Base-by-base conservation (phyloP, 2,113 vertebrate genomes). In the Amia ocellicauda region DNA sequence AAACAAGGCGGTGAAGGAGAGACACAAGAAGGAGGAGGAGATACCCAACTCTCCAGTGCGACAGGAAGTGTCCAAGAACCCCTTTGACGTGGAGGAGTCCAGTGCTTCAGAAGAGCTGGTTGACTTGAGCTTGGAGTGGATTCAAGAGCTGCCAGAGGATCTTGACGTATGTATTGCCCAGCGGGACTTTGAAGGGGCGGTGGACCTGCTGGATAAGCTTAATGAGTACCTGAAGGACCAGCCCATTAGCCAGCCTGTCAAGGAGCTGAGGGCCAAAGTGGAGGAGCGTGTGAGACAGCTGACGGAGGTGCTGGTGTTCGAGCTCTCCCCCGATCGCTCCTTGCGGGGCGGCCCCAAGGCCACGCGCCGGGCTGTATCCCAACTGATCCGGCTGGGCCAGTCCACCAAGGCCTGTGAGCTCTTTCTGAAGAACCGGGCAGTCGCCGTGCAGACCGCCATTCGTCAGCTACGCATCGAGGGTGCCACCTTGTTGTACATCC, bases 131-230 rank as follows among this genome's bases (percentile, higher is more conserved):
- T 80, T 91, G 0, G 96, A 98, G 60, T 99, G 96, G 97, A 94
- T 99, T 71, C 96, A 96, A 83, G 97, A 99, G 81, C 79, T 99
- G 57, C 96, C 97, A 0, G 97, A 99, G 55, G 96, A 99, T 63
- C 80, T 99, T 66, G 96, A 99, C 0, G 96, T 99, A 1, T 99
- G 96, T 74, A 99, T 99, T 0, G 97, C 97, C 0, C 96, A 99
- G 83, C 88, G 96, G 31, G 96, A 99, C 83, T 99, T 99, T 0
- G 96, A 99, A 70, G 97, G 97, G 0, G 96, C 96, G 0, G 97
- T 99, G 28, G 97, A 99, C 76, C 89, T 99, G 53, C 65, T 99
- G 70, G 96, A 98, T 69, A 99, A 98, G 49, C 76, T 99, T 51
- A 94, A 90, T 2, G 91, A 88, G 61, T 94, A 98, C 51, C 83